Conservation (phyloP, 2,113 vertebrate species). For the Xenopus tropicalis region DNA sequence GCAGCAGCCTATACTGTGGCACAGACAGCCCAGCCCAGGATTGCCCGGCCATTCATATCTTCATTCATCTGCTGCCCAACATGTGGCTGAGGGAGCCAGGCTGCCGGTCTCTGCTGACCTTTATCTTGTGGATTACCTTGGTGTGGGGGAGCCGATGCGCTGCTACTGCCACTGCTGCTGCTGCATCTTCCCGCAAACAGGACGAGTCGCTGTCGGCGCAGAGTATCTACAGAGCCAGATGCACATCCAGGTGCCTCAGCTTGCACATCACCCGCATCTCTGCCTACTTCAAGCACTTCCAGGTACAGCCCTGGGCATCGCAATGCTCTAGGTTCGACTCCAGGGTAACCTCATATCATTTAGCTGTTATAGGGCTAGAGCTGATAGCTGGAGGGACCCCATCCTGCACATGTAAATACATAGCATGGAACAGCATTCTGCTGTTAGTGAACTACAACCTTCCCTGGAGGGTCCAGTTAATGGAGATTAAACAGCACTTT, state of each 20-base stretch:
- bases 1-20: slow-evolving; percentile 35
- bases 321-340: too few relatives aligned
- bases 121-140: slow-evolving; percentile 79
- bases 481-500: too few relatives aligned
- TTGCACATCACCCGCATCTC: slow-evolving; percentile 95
- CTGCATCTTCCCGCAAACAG: slow-evolving; percentile 67
- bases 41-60: slow-evolving; percentile 29
- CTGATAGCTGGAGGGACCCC: too few relatives aligned
- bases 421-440: too few relatives aligned
- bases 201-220: slow-evolving; percentile 77
- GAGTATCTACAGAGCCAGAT: slow-evolving; percentile 81
- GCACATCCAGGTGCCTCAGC: slow-evolving; percentile 88
- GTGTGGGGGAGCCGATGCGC: slow-evolving; percentile 59
- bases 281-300: slow-evolving; percentile 84
- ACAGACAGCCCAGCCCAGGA: slow-evolving; percentile 24
- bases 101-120: slow-evolving; percentile 53
- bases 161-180: slow-evolving; percentile 44
- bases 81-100: slow-evolving; percentile 68
- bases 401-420: too few relatives aligned
- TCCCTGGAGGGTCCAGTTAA: too few relatives aligned
- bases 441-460: too few relatives aligned
- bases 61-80: slow-evolving; percentile 45
- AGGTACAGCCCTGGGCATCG: slow-evolving; percentile 69
- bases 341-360: too few relatives aligned
- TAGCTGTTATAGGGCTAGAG: too few relatives aligned